phyloP scores from a whole-genome alignment of 2,797 vertebrate genomes.

The Erethizon dorsatum region DNA sequence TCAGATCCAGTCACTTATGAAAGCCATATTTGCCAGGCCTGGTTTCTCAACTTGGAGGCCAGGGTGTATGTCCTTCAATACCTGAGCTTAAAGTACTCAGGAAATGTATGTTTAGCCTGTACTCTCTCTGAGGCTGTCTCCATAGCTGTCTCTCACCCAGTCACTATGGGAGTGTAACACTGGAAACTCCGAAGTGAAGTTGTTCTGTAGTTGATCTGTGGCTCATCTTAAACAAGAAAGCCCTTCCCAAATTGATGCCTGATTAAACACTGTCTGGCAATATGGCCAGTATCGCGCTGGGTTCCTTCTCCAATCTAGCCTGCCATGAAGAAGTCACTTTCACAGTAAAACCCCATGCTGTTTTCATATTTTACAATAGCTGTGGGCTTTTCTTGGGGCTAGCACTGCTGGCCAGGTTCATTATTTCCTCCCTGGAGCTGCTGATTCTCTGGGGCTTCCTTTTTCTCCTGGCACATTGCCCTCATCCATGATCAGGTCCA shows the following conservation, averaged over 20 bases:
- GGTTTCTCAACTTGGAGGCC: not conserved
- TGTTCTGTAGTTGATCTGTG: not conserved
- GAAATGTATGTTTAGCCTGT: not conserved
- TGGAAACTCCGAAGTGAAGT: not conserved
- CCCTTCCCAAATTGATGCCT: not conserved
- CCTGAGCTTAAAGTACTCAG: not conserved
- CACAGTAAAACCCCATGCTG: not conserved
- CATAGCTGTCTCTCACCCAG: not conserved
- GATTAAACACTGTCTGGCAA: not conserved
- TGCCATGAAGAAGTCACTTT: not conserved
- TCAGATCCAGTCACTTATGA: not conserved
- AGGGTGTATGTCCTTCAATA: not conserved
- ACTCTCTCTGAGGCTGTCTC: not conserved
- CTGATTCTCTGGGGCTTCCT: not conserved
- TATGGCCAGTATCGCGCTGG: not conserved
- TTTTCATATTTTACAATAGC: not conserved
- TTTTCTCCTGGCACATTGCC: not conserved
- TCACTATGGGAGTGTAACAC: not conserved
- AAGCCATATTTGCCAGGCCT: not conserved
- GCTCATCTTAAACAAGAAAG: not conserved
- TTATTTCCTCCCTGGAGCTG: not conserved
- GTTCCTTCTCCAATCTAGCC: not conserved
- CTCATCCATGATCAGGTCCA: not conserved
- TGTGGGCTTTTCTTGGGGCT: not conserved
- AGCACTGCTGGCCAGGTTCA: not conserved